Evolutionary conservation across 1,140 invertebrate genomes (phyloP).

Genomic region (Triops longicaudatus): DNA sequence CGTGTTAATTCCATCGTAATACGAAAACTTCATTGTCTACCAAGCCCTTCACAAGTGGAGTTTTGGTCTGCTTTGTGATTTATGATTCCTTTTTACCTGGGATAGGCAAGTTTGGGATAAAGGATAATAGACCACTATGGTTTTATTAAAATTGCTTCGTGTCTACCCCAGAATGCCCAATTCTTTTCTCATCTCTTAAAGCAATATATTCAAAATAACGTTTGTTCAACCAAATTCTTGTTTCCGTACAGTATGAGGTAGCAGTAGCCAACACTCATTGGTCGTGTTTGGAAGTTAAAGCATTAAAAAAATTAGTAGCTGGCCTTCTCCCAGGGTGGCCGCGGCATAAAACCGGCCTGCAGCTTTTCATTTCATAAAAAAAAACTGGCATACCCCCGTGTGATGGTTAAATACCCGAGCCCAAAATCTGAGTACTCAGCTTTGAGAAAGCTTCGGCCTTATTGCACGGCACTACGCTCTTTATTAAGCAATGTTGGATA

Average conservation of each 20-base stretch:
- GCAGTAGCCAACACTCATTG: neutral
- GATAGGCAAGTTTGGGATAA: neutral
- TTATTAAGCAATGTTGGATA: slow-evolving; percentile 8
- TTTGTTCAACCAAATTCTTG: neutral
- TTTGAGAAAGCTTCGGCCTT: neutral
- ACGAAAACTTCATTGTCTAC: slow-evolving; percentile 4
- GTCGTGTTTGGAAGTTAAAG: neutral
- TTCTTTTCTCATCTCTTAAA: neutral
- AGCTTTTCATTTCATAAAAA: neutral
- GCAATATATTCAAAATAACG: neutral
- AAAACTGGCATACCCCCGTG: neutral
- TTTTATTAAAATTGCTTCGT: neutral
- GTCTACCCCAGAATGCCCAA: neutral
- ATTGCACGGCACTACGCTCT: neutral
- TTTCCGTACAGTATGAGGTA: neutral
- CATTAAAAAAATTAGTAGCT: slow-evolving; percentile 11
- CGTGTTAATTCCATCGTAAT: neutral
- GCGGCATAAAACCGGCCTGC: neutral
- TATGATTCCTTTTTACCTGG: slow-evolving; percentile 8
- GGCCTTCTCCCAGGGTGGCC: neutral
- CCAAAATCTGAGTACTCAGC: neutral
- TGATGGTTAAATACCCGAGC: neutral
- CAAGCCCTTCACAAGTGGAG: neutral
- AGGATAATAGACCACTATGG: slow-evolving; percentile 7
- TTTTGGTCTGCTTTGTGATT: neutral